Conservation (phyloP, 2,113 vertebrate genomes). For the Coracopsis vasa region DNA sequence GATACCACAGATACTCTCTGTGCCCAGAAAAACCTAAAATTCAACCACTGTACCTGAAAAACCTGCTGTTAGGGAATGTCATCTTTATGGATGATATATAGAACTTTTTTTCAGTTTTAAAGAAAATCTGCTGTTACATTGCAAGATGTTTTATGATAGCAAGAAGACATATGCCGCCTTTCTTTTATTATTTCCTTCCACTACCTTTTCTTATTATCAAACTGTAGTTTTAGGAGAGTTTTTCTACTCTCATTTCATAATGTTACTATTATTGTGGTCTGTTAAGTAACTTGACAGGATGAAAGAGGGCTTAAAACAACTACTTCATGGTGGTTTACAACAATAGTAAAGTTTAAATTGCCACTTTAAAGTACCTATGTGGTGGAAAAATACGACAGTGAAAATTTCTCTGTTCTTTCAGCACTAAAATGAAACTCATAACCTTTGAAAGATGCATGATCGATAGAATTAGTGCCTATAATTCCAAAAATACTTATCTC, state of each 20-base stretch:
- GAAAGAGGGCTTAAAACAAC: background rate
- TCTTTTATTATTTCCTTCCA: background rate
- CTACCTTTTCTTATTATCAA: background rate
- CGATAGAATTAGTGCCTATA: background rate
- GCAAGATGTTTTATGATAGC: background rate
- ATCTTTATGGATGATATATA: background rate
- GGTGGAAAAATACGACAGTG: background rate
- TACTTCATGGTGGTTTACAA: background rate
- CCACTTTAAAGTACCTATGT: background rate
- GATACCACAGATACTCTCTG: too few species aligned
- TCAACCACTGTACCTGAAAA: background rate
- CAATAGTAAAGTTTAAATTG: background rate
- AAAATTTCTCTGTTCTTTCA: background rate
- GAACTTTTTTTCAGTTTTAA: background rate
- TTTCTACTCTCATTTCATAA: background rate
- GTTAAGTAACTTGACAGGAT: background rate
- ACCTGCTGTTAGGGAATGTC: background rate
- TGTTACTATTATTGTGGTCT: background rate
- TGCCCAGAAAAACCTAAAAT: background rate
- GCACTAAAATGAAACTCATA: background rate
- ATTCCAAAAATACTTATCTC: background rate
- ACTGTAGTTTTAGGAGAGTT: background rate
- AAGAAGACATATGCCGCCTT: background rate
- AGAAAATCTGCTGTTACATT: background rate
- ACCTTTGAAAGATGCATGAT: background rate